Evolutionary conservation across 2,113 vertebrate genomes (phyloP), one percentile per base, ranked within the genome.

Genomic region (Gambusia affinis): DNA sequence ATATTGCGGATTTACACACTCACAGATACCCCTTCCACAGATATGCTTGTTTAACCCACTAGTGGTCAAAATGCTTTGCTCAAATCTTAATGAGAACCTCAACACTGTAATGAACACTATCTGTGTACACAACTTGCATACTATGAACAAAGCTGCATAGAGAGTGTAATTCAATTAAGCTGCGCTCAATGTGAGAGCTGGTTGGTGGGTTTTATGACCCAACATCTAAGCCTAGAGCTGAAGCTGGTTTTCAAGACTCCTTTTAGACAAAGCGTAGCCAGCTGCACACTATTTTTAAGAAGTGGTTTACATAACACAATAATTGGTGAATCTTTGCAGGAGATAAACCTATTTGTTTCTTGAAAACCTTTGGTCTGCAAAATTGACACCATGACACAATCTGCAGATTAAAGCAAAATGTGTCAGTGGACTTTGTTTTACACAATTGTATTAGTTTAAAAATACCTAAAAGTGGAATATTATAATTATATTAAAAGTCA

Each of bases 101-200:
- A 74, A 69, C 31, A 29, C 39, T 64, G 70, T 72, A 71, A 85
- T 75, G 31, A 27, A 75, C 61, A 67, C 35, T 71, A 33, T 64
- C 39, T 75, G 67, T 72, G 67, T 72, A 76, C 75, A 76, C 35
- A 8, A 70, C 68, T 82, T 70, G 75, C 67, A 80, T 66, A 73
- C 39, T 68, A 60, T 70, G 71, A 73, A 73, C 78, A 86, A 67
- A 84, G 63, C 66, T n/a, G 64, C 67, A 57, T 60, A 66, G 57
- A 73, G 72, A 31, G 67, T 64, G 64, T 72, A 77, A 87, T 85
- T 85, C 37, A 86, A 85, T 89, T 85, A 85, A 70, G 69, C 76
- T 64, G 17, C 73, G 78, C 29, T 82, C 61, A 70, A 76, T 83
- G 64, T 84, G 64, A 72, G 62, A 86, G 66, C 70, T 66, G 64